These are phyloP conservation scores for Ectropis grisescens DNA, from an alignment of 1,140 invertebrate genomes.

Conservation along the genomic window DNA sequence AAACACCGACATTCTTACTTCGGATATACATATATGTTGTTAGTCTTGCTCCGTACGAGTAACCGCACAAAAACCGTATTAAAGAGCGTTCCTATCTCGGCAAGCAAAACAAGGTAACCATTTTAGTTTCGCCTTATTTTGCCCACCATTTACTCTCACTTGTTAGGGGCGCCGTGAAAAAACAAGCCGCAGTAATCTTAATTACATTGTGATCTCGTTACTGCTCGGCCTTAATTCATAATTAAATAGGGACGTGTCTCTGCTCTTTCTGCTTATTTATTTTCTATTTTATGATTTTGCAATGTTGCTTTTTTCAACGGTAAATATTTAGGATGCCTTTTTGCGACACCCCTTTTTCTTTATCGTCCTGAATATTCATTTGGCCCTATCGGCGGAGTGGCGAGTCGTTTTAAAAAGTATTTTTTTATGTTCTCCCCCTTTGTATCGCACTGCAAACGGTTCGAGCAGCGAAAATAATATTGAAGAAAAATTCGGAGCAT, in stretches of 20 bases:
- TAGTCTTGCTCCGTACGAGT: too few relatives aligned
- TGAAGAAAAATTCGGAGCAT: slow-evolving; percentile 20
- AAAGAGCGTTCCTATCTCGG: too few relatives aligned
- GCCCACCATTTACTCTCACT: slow-evolving; percentile 49
- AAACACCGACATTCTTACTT: too few relatives aligned
- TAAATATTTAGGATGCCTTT: slow-evolving; percentile 42
- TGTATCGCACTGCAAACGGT: slow-evolving; percentile 26
- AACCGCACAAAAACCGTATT: too few relatives aligned
- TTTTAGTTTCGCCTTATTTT: slow-evolving; percentile 32
- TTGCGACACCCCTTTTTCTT: slow-evolving; percentile 53
- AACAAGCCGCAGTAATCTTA: slow-evolving; percentile 63
- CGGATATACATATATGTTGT: too few relatives aligned
- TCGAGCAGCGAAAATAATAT: slow-evolving; percentile 25
- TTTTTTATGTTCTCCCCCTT: slow-evolving; percentile 38
- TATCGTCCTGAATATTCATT: slow-evolving; percentile 62
- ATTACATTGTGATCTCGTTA: slow-evolving; percentile 68
- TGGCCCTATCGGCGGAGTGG: slow-evolving; percentile 52
- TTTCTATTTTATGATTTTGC: slow-evolving; percentile 57
- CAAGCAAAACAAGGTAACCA: slow-evolving; percentile 29
- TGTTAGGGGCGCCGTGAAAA: slow-evolving; percentile 39
- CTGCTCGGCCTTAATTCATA: slow-evolving; percentile 61
- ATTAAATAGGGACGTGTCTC: slow-evolving; percentile 62
- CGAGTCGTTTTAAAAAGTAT: slow-evolving; percentile 49
- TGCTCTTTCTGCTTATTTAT: slow-evolving; percentile 46
- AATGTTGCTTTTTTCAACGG: slow-evolving; percentile 37